Evolutionary conservation across 2,797 vertebrate species (phyloP), one percentile per base, ranked within the genome.

Genomic region (Eulemur mongoz): DNA sequence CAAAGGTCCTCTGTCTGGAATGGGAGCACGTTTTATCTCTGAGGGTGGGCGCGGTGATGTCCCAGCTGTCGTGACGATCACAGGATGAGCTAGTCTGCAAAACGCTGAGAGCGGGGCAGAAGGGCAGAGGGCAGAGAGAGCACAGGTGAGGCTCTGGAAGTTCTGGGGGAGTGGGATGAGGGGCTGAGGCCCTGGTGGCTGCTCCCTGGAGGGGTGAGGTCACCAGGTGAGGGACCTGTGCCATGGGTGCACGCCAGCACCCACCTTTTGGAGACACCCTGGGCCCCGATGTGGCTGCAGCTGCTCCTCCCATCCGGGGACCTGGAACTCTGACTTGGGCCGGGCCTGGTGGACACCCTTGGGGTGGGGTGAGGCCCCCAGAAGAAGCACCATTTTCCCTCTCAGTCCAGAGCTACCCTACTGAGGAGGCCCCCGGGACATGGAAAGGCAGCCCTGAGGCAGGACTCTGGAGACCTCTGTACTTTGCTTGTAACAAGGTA

Each of bases 291-390:
- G 23, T 12, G 17, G 10, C 30, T 70, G 11, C 15, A 27, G n/a
- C 25, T 5, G 30, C 35, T 38, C 1, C 22, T 52, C 2, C 23
- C 15, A 20, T 25, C 30, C 0, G 6, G 1, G 7, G 35, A 38
- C 35, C 57, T 63, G 45, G 52, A 54, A 63, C 45, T 63, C 52
- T 63, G 32, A 35, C 18, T 6, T 2, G 30, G 5, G 17, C 2
- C 1, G 17, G 35, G 12, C n/a, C 23, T 43, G 25, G 5, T 38
- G 14, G 20, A 32, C 3, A 13, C 13, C 50, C 35, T 7, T 1
- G 18, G 73, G 54, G 48, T 57, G 10, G 32, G 17, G 61, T 1
- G 0, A 43, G 23, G 70, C 15, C n/a, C 59, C 67, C 38, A 54
- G 61, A 57, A 57, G 27, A 91, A 63, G 27, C 27, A 61, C 13